phyloP scores from a whole-genome alignment of 2,888 invertebrate species.

The Amaurobius ferox region DNA sequence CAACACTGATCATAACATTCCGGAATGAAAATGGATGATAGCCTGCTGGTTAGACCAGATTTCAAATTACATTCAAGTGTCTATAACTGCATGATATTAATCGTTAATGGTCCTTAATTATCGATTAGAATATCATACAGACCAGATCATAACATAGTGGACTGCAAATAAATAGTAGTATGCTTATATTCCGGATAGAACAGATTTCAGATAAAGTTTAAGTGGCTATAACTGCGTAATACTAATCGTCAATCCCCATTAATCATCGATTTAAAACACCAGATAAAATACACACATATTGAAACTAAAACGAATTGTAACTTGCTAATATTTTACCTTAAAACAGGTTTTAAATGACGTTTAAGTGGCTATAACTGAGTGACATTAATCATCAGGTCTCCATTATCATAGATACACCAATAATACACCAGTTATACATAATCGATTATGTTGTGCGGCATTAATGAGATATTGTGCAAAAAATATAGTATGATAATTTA shows the following conservation, averaged over 20 bases:
- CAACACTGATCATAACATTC: neutral
- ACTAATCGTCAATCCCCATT: conserved; percentile 21
- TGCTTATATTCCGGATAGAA: neutral
- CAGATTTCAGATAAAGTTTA: neutral
- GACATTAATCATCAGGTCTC: conserved; percentile 12
- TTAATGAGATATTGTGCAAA: neutral
- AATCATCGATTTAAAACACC: conserved; percentile 10
- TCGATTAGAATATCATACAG: conserved; percentile 6
- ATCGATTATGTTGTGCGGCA: conserved; percentile 11
- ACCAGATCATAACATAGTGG: too few relatives aligned
- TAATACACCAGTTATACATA: neutral
- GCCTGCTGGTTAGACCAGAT: neutral
- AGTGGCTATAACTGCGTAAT: conserved; percentile 1
- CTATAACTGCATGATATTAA: conserved; percentile 15
- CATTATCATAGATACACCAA: conserved; percentile 13
- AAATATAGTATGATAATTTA: too few relatives aligned
- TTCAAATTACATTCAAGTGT: neutral
- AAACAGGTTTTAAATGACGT: conserved; percentile 1
- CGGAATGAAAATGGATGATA: conserved; percentile 12
- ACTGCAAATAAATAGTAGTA: neutral
- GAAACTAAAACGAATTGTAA: too few relatives aligned
- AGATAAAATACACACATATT: too few relatives aligned
- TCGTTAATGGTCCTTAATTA: conserved; percentile 16
- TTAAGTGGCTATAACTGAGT: conserved; percentile 4
- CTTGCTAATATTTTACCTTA: neutral